Evolutionary conservation across 2,113 vertebrate species (phyloP).

Genomic region (zebrafish (Danio rerio)): GRCz12tu NC_133183.1:21266501-21267000

Average conservation of each 20-base stretch:
- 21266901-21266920: not conserved
- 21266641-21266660: conserved; percentile 26
- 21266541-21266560: not conserved
- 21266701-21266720: conserved; percentile 56
- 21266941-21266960: not conserved
- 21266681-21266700: conserved; percentile 67
- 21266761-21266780: not conserved
- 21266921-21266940: not conserved
- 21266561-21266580: too few species aligned
- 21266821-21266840: not conserved
- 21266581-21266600: not conserved
- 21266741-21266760: conserved; percentile 45
- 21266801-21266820: conserved; percentile 18
- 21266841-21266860: not conserved
- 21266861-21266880: not conserved
- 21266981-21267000: conserved; percentile 35
- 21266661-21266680: conserved; percentile 48
- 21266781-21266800: conserved; percentile 5
- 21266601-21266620: conserved; percentile 6
- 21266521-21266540: not conserved
- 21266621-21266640: not conserved
- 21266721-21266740: conserved; percentile 46
- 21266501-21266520: not conserved
- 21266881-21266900: not conserved
- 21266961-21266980: not conserved